phyloP scores from a whole-genome alignment of 1,140 invertebrate species.

The Drosophila ohnishii region DNA sequence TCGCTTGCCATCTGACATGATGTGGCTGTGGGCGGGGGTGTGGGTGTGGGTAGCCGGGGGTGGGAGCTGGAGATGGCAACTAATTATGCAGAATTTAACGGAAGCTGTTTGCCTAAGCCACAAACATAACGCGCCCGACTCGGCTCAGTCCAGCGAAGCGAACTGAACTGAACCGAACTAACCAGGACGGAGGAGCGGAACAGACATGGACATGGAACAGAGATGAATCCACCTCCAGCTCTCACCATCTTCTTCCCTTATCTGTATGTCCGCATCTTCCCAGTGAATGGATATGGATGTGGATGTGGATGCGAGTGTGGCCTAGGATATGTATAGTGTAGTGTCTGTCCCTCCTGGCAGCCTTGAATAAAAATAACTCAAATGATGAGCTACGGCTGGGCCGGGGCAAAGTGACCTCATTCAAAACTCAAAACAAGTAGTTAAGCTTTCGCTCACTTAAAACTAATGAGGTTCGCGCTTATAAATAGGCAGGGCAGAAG shows the following conservation, averaged over 20 bases:
- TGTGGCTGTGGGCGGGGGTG: constrained; percentile 3
- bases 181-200: constrained; percentile 36
- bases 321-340: constrained; percentile 34
- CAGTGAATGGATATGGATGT: constrained; percentile 28
- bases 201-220: constrained; percentile 19
- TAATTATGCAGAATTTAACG: constrained; percentile 81
- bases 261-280: constrained; percentile 25
- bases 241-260: constrained; percentile 18
- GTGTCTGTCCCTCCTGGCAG: constrained; percentile 54
- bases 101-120: constrained; percentile 78
- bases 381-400: constrained; percentile 68
- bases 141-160: constrained; percentile 49
- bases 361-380: constrained; percentile 79
- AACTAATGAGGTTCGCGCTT: constrained; percentile 76
- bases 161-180: constrained; percentile 46
- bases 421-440: constrained; percentile 81
- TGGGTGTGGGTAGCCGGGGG: background rate
- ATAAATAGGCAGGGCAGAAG: constrained; percentile 65
- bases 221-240: constrained; percentile 7
- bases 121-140: constrained; percentile 34
- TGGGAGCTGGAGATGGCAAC: constrained; percentile 70
- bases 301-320: constrained; percentile 26
- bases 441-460: constrained; percentile 80
- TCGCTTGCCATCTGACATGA: constrained; percentile 61
- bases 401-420: constrained; percentile 74